These are phyloP conservation scores for Choreutis nemorana DNA, from an alignment of 2,888 invertebrate species.

Conservation along the genomic window DNA sequence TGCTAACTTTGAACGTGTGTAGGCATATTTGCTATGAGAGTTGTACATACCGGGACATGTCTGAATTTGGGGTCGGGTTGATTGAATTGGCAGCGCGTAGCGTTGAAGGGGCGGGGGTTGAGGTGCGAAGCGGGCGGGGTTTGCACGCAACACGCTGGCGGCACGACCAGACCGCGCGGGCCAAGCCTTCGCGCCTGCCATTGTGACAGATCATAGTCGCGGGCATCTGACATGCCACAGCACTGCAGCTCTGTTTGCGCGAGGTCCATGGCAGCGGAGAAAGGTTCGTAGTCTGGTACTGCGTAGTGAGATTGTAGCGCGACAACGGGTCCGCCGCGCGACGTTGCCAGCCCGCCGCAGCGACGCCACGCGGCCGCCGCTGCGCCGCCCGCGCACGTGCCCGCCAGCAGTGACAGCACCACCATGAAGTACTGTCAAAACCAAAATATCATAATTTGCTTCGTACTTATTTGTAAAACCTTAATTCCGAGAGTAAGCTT, in stretches of 20 bases:
- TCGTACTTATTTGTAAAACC: too few relatives aligned
- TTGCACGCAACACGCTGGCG: constrained; percentile 76
- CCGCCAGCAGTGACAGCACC: constrained; percentile 71
- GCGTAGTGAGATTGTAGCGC: constrained; percentile 80
- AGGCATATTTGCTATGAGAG: neutral
- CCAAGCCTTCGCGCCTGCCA: constrained; percentile 82
- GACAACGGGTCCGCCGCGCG: constrained; percentile 72
- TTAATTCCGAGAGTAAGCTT: too few relatives aligned
- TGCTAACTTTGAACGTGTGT: too few relatives aligned
- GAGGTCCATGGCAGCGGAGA: constrained; percentile 82
- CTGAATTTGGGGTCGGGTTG: constrained; percentile 66
- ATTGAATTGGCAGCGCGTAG: constrained; percentile 74
- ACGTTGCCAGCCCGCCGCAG: constrained; percentile 75
- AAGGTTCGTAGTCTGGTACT: constrained; percentile 75
- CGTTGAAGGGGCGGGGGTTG: constrained; percentile 78
- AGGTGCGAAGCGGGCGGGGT: constrained; percentile 69
- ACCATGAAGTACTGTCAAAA: constrained; percentile 79
- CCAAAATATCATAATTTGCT: too few relatives aligned
- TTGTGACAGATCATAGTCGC: constrained; percentile 81
- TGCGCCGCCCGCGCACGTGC: constrained; percentile 76
- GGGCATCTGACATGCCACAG: constrained; percentile 80
- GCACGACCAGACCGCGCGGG: constrained; percentile 72
- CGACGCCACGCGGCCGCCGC: constrained; percentile 80
- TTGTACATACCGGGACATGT: constrained; percentile 61
- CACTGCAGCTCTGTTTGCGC: constrained; percentile 80